Percentiles rank a stretch among this genome's conserved stretches.
These are phyloP conservation scores for Puma concolor DNA, from an alignment of 2,113 vertebrate genomes.

Conservation along the genomic window DNA sequence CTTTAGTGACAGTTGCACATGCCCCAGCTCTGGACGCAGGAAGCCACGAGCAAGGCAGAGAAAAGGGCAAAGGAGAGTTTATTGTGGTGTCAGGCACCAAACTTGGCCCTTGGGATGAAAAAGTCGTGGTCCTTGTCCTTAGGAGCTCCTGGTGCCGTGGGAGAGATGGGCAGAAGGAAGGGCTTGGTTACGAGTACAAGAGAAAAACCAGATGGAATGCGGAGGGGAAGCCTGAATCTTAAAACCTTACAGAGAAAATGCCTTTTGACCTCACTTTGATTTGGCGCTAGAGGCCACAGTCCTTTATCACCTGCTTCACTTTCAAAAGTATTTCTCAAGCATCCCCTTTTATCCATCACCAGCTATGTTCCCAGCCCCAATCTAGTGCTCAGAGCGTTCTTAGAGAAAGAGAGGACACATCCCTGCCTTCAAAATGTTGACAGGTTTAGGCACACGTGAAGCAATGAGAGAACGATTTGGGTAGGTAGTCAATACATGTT, in stretches of 20 bases:
- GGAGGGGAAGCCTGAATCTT: not conserved
- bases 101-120: not conserved
- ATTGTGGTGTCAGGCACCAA: not conserved
- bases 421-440: not conserved
- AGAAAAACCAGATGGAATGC: not conserved
- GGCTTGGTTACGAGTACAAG: not conserved
- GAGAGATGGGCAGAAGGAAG: not conserved
- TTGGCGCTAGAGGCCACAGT: not conserved
- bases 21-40: constrained; percentile 65
- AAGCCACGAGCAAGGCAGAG: not conserved
- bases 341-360: not conserved
- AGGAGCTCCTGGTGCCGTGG: not conserved
- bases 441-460: not conserved
- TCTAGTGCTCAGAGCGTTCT: not conserved
- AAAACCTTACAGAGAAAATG: not conserved
- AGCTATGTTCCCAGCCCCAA: not conserved
- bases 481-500: constrained; percentile 9
- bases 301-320: not conserved
- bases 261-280: not conserved
- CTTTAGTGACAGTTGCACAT: constrained; percentile 63
- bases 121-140: not conserved
- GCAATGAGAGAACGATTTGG: constrained; percentile 44
- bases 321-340: not conserved
- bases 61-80: not conserved
- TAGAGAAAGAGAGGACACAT: not conserved